Evolutionary conservation across 1,140 invertebrate genomes (phyloP).

Genomic region (Vollenhovia emeryi): DNA sequence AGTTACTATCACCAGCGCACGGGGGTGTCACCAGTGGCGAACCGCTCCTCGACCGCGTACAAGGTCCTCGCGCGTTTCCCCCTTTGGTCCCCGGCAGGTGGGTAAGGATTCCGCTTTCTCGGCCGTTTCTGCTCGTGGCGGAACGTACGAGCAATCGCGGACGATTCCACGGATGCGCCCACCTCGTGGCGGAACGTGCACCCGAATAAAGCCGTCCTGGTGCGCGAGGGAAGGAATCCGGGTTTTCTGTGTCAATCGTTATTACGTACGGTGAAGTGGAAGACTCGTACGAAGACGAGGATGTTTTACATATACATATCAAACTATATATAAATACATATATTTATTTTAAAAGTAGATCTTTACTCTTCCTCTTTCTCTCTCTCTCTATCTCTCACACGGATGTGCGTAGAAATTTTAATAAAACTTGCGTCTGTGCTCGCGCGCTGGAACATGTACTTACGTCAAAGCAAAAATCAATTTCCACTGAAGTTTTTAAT

Average conservation of each 20-base stretch:
- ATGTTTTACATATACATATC: background rate
- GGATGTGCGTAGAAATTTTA: background rate
- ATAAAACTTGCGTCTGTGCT: background rate
- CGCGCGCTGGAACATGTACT: background rate
- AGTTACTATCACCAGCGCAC: slow-evolving; percentile 77
- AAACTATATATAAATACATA: no score
- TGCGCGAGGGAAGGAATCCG: background rate
- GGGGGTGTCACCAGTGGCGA: slow-evolving; percentile 82
- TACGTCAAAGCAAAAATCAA: slow-evolving; percentile 40
- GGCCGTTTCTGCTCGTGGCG: background rate
- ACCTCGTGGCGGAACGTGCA: background rate
- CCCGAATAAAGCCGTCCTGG: background rate
- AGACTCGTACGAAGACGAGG: background rate
- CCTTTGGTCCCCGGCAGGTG: slow-evolving; percentile 79
- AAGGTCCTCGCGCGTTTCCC: slow-evolving; percentile 80
- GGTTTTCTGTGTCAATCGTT: slow-evolving; percentile 24
- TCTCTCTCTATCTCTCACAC: background rate
- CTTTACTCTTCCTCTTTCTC: background rate
- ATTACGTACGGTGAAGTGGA: slow-evolving; percentile 11
- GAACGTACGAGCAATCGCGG: background rate
- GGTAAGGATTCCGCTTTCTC: slow-evolving; percentile 69
- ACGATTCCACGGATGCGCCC: background rate
- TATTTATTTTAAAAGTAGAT: background rate
- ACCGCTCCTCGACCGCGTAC: slow-evolving; percentile 79
- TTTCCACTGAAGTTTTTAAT: slow-evolving; percentile 27